phyloP scores from a whole-genome alignment of 2,797 vertebrate species.

The Cheirogaleus major region DNA sequence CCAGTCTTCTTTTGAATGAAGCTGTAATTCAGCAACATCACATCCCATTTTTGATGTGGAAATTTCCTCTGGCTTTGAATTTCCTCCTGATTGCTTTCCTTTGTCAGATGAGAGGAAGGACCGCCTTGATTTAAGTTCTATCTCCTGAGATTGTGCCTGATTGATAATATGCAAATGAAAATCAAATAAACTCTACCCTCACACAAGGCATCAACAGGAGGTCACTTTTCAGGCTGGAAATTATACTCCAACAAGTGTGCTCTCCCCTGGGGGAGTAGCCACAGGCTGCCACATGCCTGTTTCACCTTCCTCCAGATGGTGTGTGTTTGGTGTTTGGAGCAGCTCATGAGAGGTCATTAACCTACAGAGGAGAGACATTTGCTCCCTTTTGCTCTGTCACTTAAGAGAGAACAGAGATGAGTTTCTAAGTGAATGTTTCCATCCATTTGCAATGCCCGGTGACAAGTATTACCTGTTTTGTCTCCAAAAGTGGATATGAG shows the following conservation, averaged over 20 bases:
- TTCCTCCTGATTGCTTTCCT: not conserved
- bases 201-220: not conserved
- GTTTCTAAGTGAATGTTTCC: constrained; percentile 2
- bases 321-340: constrained; percentile 54
- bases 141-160: not conserved
- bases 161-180: constrained; percentile 31
- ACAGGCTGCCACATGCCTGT: not conserved
- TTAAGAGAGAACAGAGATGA: constrained; percentile 13
- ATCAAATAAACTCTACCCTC: constrained; percentile 22
- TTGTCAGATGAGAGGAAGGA: constrained; percentile 17
- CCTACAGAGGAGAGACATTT: constrained; percentile 55
- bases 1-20: not conserved
- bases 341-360: constrained; percentile 61
- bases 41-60: not conserved
- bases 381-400: constrained; percentile 63
- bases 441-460: not conserved
- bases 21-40: not conserved
- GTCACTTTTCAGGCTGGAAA: constrained; percentile 39
- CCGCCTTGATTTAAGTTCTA: not conserved
- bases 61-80: not conserved
- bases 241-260: not conserved
- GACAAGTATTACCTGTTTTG: not conserved
- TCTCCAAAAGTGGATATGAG: not conserved
- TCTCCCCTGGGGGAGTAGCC: not conserved
- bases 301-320: constrained; percentile 36